Conservation (phyloP, 2,888 invertebrate genomes). For the Polydrusus cervinus region DNA sequence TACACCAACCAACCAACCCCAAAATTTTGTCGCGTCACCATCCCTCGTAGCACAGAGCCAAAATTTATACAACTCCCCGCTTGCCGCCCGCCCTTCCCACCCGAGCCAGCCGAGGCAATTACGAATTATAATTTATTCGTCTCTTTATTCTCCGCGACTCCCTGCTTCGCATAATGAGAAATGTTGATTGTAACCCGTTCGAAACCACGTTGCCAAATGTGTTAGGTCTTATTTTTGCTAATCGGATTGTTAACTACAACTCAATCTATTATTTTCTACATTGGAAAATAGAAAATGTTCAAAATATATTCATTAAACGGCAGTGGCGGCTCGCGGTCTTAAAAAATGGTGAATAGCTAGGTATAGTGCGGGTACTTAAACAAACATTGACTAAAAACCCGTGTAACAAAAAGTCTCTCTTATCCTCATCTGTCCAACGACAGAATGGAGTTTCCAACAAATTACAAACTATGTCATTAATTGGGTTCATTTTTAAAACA, state of each 20-base stretch:
- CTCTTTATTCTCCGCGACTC: conserved; percentile 59
- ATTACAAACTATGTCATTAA: too few species aligned
- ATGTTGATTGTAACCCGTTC: conserved; percentile 68
- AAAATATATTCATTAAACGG: too few species aligned
- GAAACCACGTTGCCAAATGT: conserved; percentile 55
- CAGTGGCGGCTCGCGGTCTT: too few species aligned
- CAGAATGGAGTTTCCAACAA: too few species aligned
- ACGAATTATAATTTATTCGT: conserved; percentile 63
- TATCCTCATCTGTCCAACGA: too few species aligned
- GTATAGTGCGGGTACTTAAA: too few species aligned
- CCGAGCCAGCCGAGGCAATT: conserved; percentile 49
- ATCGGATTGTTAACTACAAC: too few species aligned
- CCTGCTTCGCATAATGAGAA: conserved; percentile 70
- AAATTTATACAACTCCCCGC: conserved; percentile 31
- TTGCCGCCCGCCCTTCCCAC: conserved; percentile 11
- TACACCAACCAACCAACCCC: neutral
- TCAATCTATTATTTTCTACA: too few species aligned
- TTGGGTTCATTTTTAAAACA: too few species aligned
- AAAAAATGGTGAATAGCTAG: too few species aligned
- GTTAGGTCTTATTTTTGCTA: neutral
- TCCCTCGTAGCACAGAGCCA: conserved; percentile 18
- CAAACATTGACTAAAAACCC: too few species aligned
- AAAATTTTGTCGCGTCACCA: conserved; percentile 25
- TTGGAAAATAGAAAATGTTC: neutral
- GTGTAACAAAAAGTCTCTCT: too few species aligned